A percentile compares a stretch with the other conserved stretches of the same genome.
Evolutionary conservation across 2,113 vertebrate species (phyloP).

Genomic region (Oophaga pumilio): DNA sequence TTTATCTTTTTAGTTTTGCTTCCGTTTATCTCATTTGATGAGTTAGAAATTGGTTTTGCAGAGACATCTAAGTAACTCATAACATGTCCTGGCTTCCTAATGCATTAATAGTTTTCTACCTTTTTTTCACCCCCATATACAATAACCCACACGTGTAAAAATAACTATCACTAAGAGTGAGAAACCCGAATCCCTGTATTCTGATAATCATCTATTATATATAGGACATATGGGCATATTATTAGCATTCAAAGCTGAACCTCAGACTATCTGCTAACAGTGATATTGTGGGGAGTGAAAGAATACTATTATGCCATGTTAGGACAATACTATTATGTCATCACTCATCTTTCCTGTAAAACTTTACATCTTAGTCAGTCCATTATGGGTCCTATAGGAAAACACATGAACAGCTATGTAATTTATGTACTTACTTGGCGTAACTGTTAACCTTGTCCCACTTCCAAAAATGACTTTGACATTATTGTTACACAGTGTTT

Average conservation of each 20-base stretch:
- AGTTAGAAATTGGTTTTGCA: neutral
- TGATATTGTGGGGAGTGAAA: no score
- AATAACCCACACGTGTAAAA: no score
- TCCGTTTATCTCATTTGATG: neutral
- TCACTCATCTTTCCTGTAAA: neutral
- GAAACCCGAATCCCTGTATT: no score
- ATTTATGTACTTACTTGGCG: neutral
- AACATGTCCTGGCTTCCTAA: neutral
- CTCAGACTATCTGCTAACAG: neutral
- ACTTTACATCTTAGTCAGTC: neutral
- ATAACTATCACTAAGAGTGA: no score
- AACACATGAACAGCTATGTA: neutral
- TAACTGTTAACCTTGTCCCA: constrained; percentile 36
- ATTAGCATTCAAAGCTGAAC: neutral
- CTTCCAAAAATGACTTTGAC: constrained; percentile 36
- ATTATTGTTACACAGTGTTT: constrained; percentile 1
- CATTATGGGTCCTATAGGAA: neutral
- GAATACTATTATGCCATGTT: neutral
- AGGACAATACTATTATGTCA: neutral
- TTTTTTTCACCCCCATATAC: no score
- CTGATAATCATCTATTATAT: no score
- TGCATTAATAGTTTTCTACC: neutral
- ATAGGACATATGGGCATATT: no score
- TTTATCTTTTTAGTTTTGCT: neutral
- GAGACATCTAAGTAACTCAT: no score